Evolutionary conservation across 2,113 vertebrate genomes (phyloP).

Genomic region (Oncorhynchus tshawytscha): DNA sequence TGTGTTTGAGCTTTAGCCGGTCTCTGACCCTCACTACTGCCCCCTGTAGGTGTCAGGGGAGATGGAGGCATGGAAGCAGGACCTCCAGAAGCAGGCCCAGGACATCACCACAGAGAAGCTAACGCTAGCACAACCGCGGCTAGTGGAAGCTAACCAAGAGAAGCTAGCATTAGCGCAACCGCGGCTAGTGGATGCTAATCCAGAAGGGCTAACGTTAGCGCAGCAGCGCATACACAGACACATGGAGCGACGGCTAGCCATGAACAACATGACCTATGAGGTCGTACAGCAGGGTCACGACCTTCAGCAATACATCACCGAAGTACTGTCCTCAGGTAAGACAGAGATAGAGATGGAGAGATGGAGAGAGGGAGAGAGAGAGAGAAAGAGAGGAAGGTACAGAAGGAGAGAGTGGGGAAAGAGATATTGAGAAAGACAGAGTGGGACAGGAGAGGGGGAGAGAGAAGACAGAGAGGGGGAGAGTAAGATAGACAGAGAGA

Average conservation of each 20-base stretch:
- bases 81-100: slow-evolving; percentile 90
- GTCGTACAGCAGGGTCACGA: slow-evolving; percentile 97
- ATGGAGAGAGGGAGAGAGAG: background rate
- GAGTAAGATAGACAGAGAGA: background rate
- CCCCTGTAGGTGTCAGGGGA: slow-evolving; percentile 87
- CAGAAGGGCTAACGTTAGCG: slow-evolving; percentile 72
- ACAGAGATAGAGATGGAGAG: background rate
- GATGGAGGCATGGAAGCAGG: slow-evolving; percentile 96
- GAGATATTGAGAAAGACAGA: background rate
- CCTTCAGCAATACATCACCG: slow-evolving; percentile 96
- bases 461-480: no score
- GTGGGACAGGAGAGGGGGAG: background rate
- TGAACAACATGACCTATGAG: slow-evolving; percentile 99
- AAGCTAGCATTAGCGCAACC: slow-evolving; percentile 26
- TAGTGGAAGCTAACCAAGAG: slow-evolving; percentile 64
- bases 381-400: background rate
- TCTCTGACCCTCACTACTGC: background rate
- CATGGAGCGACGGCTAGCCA: slow-evolving; percentile 91
- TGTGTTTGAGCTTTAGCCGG: background rate
- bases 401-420: background rate
- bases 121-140: slow-evolving; percentile 81
- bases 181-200: slow-evolving; percentile 13
- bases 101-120: slow-evolving; percentile 92
- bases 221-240: slow-evolving; percentile 92
- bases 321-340: slow-evolving; percentile 94